Evolutionary conservation across 2,797 vertebrate genomes (phyloP).

Genomic region (Clarias fuscus): DNA sequence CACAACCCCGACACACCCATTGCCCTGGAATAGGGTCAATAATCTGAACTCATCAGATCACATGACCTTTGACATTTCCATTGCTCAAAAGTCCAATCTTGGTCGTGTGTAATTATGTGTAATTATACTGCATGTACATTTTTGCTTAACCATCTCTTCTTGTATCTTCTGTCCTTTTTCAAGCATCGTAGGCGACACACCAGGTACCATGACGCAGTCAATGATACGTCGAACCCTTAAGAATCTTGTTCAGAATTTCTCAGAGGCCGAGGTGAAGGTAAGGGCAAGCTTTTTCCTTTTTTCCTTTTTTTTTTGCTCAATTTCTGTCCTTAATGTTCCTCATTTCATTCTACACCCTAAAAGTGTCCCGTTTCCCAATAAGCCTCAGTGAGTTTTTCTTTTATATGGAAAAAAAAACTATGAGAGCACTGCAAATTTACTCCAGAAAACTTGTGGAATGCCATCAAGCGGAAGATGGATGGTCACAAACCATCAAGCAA

Average conservation of each 20-base stretch:
- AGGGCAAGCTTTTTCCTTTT: neutral
- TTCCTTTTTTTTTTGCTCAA: neutral
- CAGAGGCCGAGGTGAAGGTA: constrained; percentile 98
- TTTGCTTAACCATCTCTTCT: neutral
- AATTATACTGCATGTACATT: neutral
- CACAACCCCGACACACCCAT: too few species aligned
- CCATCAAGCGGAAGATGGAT: too few species aligned
- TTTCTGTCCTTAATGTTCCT: neutral
- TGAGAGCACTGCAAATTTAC: too few species aligned
- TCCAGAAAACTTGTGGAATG: too few species aligned
- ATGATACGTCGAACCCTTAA: constrained; percentile 95
- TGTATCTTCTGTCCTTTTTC: constrained; percentile 26
- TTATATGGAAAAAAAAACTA: too few species aligned
- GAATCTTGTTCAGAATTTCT: constrained; percentile 99
- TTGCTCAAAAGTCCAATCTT: too few species aligned
- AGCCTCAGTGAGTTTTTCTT: neutral
- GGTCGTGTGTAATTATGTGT: neutral
- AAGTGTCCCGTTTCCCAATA: neutral
- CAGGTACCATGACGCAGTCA: constrained; percentile 90
- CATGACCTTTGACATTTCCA: too few species aligned
- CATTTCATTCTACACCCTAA: neutral
- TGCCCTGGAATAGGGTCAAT: too few species aligned
- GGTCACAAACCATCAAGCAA: too few species aligned
- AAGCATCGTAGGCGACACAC: constrained; percentile 55
- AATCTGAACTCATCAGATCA: too few species aligned